Evolutionary conservation across 2,797 vertebrate species (phyloP).

Genomic region (Sitta carolinensis): DNA sequence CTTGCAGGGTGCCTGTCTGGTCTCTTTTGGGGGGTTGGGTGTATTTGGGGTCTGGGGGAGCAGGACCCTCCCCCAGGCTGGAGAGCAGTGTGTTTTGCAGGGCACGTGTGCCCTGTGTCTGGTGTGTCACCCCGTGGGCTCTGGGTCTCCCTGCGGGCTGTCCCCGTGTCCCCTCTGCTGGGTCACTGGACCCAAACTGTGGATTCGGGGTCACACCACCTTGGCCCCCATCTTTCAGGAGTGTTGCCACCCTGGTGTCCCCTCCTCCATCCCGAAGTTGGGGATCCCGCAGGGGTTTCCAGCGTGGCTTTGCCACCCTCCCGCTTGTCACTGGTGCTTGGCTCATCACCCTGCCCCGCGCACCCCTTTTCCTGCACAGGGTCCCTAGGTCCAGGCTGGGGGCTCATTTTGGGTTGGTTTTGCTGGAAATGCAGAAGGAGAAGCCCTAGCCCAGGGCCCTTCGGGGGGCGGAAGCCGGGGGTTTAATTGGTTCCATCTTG

Average conservation of each 20-base stretch:
- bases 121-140: background rate
- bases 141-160: background rate
- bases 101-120: background rate
- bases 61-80: background rate
- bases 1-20: background rate
- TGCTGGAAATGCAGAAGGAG: background rate
- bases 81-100: background rate
- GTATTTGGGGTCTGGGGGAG: background rate
- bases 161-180: background rate
- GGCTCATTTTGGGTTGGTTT: background rate
- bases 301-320: background rate
- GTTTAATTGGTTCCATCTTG: slow-evolving; percentile 67
- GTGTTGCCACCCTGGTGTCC: fast-evolving
- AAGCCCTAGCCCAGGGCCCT: background rate
- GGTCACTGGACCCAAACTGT: background rate
- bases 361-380: background rate
- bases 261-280: fast-evolving
- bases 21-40: background rate
- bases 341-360: fast-evolving
- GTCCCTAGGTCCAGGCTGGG: background rate
- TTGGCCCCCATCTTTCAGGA: background rate
- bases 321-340: background rate
- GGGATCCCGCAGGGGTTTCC: fast-evolving
- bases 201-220: fast-evolving
- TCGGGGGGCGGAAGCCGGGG: slow-evolving; percentile 9